Evolutionary conservation across 2,113 vertebrate genomes (phyloP).

Genomic region (Thomomys bottae): DNA sequence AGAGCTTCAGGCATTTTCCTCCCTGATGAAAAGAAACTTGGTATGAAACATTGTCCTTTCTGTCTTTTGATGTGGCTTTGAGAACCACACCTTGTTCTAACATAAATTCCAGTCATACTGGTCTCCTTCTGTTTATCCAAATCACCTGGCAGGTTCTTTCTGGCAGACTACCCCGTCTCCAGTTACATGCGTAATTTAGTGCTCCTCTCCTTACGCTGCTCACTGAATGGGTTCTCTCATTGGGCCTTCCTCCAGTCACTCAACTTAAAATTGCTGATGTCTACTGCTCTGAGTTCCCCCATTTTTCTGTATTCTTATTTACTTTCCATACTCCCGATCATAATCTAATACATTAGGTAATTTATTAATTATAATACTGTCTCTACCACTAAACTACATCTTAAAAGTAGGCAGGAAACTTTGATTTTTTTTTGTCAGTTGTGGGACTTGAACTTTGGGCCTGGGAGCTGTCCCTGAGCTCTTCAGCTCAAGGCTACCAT

Average conservation of each 20-base stretch:
- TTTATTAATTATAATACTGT: not conserved
- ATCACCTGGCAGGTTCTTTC: not conserved
- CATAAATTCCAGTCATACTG: not conserved
- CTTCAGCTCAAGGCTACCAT: too few relatives aligned
- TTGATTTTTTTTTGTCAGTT: not conserved
- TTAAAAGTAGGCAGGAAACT: not conserved
- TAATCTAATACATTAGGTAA: not conserved
- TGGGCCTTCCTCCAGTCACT: not conserved
- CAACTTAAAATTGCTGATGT: not conserved
- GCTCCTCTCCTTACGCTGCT: not conserved
- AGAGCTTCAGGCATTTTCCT: slow-evolving; percentile 6
- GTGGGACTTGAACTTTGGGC: too few relatives aligned
- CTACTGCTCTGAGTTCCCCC: not conserved
- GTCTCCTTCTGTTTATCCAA: not conserved
- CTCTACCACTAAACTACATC: not conserved
- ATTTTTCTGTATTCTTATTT: not conserved
- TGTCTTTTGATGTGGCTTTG: not conserved
- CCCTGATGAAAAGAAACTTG: not conserved
- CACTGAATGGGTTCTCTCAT: not conserved
- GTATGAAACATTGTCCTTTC: not conserved
- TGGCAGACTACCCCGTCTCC: not conserved
- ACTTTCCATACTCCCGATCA: not conserved
- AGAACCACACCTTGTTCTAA: not conserved
- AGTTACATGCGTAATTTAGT: not conserved
- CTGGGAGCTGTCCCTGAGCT: too few relatives aligned